phyloP scores from a whole-genome alignment of 1,140 invertebrate genomes.

The Drosophila tani region DNA sequence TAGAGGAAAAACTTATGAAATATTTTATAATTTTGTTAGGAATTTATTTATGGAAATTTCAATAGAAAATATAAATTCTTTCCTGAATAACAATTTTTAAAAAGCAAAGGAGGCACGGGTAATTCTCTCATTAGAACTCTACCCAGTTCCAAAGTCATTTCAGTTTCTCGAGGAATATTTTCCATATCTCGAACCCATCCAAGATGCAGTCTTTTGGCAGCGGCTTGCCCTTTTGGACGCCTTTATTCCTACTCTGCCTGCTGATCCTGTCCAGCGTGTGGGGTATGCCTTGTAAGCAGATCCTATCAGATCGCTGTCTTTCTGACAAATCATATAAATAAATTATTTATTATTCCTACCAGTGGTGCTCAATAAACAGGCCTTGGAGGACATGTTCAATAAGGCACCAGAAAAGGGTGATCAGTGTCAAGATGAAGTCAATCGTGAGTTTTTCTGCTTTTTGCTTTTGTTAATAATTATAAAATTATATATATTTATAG shows the following conservation, averaged over 20 bases:
- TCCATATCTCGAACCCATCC: too few species aligned
- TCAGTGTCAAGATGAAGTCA: not conserved
- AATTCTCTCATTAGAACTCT: too few species aligned
- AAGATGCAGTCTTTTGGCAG: too few species aligned
- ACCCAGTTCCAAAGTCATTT: too few species aligned
- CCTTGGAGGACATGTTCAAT: not conserved
- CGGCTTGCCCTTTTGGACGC: slow-evolving; percentile 9
- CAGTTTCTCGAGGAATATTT: too few species aligned
- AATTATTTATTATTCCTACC: accelerated
- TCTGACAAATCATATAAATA: not conserved
- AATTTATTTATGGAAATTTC: too few species aligned
- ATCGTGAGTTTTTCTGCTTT: not conserved
- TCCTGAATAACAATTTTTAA: too few species aligned
- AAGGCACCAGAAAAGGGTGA: too few species aligned
- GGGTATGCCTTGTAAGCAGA: slow-evolving; percentile 40
- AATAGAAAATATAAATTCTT: too few species aligned
- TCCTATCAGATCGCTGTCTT: not conserved
- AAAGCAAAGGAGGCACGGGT: too few species aligned
- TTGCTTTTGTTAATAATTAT: too few species aligned
- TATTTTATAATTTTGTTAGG: not conserved
- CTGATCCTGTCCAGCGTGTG: slow-evolving; percentile 18
- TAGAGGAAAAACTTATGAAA: not conserved
- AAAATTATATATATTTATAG: not conserved
- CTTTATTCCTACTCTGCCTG: slow-evolving; percentile 9
- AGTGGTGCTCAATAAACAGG: not conserved